phyloP scores from a whole-genome alignment of 2,888 invertebrate species.

The Linnaemya tessellans region DNA sequence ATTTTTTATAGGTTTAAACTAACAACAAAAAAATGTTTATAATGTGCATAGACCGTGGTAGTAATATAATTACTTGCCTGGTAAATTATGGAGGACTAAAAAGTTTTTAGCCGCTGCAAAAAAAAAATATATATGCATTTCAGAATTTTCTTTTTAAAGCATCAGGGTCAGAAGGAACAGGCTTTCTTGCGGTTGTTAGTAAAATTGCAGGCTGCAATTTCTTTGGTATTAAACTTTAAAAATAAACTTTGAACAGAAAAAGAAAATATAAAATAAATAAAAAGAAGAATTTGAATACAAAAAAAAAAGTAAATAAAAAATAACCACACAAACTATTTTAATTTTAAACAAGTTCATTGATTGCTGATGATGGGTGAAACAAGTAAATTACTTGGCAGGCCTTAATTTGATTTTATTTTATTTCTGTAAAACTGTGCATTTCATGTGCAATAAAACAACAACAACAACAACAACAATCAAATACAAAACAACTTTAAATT shows the following conservation, averaged over 20 bases:
- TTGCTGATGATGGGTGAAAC: conserved; percentile 75
- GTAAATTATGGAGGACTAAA: conserved; percentile 39
- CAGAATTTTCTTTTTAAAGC: conserved; percentile 22
- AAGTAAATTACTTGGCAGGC: conserved; percentile 73
- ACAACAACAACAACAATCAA: conserved; percentile 38
- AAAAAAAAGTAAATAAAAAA: conserved; percentile 27
- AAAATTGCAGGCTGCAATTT: conserved; percentile 37
- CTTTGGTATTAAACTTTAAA: conserved; percentile 44
- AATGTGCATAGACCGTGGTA: background rate
- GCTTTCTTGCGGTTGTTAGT: background rate
- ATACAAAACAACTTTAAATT: conserved; percentile 47
- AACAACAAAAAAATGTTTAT: background rate
- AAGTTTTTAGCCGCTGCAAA: conserved; percentile 5
- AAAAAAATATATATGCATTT: conserved; percentile 9
- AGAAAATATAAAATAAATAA: background rate
- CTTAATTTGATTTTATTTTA: conserved; percentile 49
- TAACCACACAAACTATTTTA: conserved; percentile 45
- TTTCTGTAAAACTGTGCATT: conserved; percentile 17
- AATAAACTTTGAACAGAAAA: conserved; percentile 41
- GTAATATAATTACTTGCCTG: conserved; percentile 63
- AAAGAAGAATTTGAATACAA: background rate
- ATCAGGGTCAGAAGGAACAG: background rate
- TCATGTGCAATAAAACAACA: conserved; percentile 45
- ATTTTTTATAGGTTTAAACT: conserved; percentile 50
- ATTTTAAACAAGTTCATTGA: conserved; percentile 75